Evolutionary conservation across 2,113 vertebrate species (phyloP), one percentile per base, ranked within the genome.

Genomic region (Aspidoscelis tigris): DNA sequence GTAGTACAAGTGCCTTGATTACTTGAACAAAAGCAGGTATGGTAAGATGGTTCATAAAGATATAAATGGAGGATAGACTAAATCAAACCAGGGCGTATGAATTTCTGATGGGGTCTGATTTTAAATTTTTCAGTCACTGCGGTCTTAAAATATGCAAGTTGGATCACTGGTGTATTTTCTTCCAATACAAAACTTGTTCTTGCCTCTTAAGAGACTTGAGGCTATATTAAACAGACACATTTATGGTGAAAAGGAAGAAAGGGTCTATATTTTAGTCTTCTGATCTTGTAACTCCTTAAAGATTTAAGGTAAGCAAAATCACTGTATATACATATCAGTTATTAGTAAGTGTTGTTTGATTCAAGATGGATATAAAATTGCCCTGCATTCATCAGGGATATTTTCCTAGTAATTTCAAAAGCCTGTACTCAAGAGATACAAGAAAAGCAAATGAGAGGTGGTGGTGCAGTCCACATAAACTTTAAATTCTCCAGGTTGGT

Each of bases 381-480:
- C 14, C 55, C 44, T 64, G 24, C 24, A 2, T 26, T 14, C 1
- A n/a, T 41, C 12, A 76, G 12, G 20, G 21, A 18, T 53, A 11
- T 61, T 18, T 16, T 18, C 18, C 12, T 88, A 82, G 86, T 33
- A 3, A 1, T 61, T 85, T 77, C 73, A 76, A 64, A 84, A 70
- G 24, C 1, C 0, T 33, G 11, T 81, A 89, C 70, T 78, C 33
- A 10, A 10, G 7, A 16, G 85, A 74, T 73, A 78, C 86, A 69
- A 5, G 47, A 79, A 64, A 77, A 85, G 64, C 65, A 84, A 68
- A 61, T n/a, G 14, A 26, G 21, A 33, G 7, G 7, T 26, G 33
- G 76, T 7, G 5, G 61, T 64, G 41, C 8, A 65, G 11, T 11
- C 6, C 39, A 39, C 39, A 39, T 21, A 41, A 7, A 14, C 21